Base-by-base conservation (phyloP, 2,113 vertebrate genomes). In the Malurus elegans region DNA sequence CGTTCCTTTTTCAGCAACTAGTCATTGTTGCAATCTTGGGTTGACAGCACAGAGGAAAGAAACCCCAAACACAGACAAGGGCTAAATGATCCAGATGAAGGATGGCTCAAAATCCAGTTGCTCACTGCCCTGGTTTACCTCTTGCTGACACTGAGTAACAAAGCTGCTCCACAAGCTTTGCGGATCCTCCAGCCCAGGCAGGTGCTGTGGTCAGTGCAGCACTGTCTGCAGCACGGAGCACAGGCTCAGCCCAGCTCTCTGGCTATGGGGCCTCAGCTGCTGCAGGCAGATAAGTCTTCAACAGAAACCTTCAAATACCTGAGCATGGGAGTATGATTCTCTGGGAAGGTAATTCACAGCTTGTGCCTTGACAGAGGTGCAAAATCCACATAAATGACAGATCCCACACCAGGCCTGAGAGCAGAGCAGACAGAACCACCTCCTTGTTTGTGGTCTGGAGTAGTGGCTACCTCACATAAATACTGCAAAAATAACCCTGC, bases 211-310 rank as follows among this genome's bases (percentile, higher is more conserved):
- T n/a, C 76, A 44, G 44, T 3, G 10, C 48, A 89, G 76, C 51
- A 26, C 17, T 2, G 2, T 15, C 40, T 0, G 1, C 26, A 54
- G 45, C 3, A 1, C 1, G 6, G 25, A 50, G 36, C 8, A 12
- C 28, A 32, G 65, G 18, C 45, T 86, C 51, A 66, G 88, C 62
- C 38, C 71, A 71, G 21, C 14, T 54, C 29, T 42, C 34, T 9
- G 40, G 36, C 60, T 56, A 42, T 2, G 1, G 36, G 28, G 74
- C 42, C 65, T 70, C 61, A 50, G 32, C 40, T 51, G 13, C 36
- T 58, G 25, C 8, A n/a, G 60, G 48, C 28, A 51, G 13, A 12
- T 9, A 18, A 17, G 57, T 58, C 54, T 67, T 83, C 84, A 61
- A 29, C 23, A 85, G 72, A 93, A 76, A 48, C 36, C n/a, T 86